A percentile compares a stretch with the other conserved stretches of the same genome.
phyloP scores from a whole-genome alignment of 2,888 invertebrate species.

The Dysmachus trigonus region DNA sequence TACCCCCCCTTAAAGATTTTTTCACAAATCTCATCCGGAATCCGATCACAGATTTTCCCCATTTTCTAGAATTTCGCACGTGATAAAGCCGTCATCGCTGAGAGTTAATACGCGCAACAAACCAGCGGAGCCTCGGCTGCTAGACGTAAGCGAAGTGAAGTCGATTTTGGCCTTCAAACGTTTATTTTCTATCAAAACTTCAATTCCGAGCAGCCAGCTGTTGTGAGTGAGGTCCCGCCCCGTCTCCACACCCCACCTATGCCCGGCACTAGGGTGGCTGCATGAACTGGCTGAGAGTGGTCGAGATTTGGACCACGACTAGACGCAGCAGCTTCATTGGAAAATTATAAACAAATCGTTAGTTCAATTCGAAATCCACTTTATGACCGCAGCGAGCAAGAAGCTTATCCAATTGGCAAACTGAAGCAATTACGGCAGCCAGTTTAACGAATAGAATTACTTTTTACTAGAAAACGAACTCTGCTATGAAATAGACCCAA shows the following conservation, averaged over 20 bases:
- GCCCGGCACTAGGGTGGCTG: not conserved
- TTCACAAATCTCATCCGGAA: not conserved
- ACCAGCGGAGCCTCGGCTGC: not conserved
- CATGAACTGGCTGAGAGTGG: too few relatives aligned
- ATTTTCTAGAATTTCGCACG: constrained; percentile 17
- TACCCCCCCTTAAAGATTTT: too few relatives aligned
- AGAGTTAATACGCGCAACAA: not conserved
- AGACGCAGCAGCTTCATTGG: not conserved
- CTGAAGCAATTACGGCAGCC: not conserved
- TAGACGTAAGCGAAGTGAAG: not conserved
- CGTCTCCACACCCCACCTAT: not conserved
- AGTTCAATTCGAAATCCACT: not conserved
- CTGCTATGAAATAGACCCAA: not conserved
- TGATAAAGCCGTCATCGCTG: constrained; percentile 24
- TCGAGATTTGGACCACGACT: not conserved
- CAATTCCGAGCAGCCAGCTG: not conserved
- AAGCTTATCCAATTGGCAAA: not conserved
- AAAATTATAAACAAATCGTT: constrained; percentile 1
- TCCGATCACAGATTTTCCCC: not conserved
- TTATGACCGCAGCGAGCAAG: not conserved
- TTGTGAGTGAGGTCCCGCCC: not conserved
- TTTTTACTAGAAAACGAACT: not conserved
- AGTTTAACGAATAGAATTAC: not conserved
- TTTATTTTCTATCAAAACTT: not conserved
- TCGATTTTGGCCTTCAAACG: constrained; percentile 10